Base-by-base conservation (phyloP, 2,113 vertebrate genomes). In the Leiothrix lutea region DNA sequence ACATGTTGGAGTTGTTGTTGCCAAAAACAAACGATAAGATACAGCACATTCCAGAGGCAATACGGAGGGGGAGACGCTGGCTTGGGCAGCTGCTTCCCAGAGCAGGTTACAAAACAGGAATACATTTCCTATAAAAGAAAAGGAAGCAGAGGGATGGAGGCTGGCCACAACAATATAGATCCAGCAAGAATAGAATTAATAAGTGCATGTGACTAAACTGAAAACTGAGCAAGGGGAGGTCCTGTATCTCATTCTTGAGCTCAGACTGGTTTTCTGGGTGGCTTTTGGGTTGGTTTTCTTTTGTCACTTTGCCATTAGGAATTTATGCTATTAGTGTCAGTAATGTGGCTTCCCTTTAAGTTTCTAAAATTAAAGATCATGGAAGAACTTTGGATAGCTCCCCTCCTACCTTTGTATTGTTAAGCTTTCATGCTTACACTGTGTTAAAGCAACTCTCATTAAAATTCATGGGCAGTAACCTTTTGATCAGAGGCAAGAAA, bases 21-120 rank as follows among this genome's bases (percentile, higher is more conserved):
- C 60, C 86, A 91, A 91, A 94, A 94, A 92, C 53, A 94, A 88
- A 60, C 47, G 2, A 47, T 61, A 96, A 78, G 56, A 48, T 33
- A 40, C 65, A 50, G 35, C 45, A 35, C 83, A 60, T 92, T 94
- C 75, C 86, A 70, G 80, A 88, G 40, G n/a, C 22, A 28, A 25
- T n/a, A 26, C 0, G 0, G 42, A 57, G 31, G 14, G 61, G 61
- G n/a, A 90, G n/a, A 42, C 0, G 1, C 29, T 58, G 75, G 51
- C 44, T 20, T 53, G 54, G 35, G 29, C 42, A 82, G 75, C 62
- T 24, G 45, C 28, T 62, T 78, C 64, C 14, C 60, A 67, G 28
- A 56, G 53, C 31, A 71, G 26, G 35, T 71, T 86, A 48, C 64
- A 79, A 84, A 94, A 44, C 36, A 44, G 20, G 8, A 38, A 54